These are phyloP conservation scores for Quiscalus mexicanus DNA, from an alignment of 2,113 vertebrate genomes.

Conservation along the genomic window DNA sequence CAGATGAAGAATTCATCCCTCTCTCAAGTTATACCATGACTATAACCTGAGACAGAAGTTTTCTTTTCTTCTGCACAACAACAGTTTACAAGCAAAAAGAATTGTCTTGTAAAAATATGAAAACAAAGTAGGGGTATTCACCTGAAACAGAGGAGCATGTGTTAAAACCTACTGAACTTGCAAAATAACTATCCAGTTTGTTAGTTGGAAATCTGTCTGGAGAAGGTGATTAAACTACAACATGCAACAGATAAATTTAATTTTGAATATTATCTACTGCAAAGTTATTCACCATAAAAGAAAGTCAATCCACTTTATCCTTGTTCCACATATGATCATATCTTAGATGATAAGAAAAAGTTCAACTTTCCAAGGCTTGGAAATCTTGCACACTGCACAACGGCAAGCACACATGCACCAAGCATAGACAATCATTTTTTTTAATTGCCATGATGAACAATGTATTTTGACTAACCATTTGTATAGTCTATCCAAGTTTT, in stretches of 20 bases:
- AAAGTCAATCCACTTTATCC: neutral
- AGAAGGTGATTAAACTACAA: neutral
- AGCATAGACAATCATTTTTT: neutral
- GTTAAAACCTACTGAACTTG: neutral
- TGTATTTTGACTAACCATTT: neutral
- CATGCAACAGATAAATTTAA: neutral
- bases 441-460: neutral
- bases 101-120: neutral
- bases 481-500: neutral
- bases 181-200: neutral
- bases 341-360: neutral
- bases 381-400: neutral
- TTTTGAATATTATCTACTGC: neutral
- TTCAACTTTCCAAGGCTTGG: neutral
- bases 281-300: neutral
- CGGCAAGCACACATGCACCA: neutral
- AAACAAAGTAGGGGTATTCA: neutral
- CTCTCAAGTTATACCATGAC: neutral
- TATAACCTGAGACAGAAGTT: neutral
- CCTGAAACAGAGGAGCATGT: neutral
- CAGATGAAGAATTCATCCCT: neutral
- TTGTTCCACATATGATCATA: neutral
- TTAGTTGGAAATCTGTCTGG: neutral
- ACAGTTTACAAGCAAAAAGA: neutral
- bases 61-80: neutral